Evolutionary conservation across 2,113 vertebrate genomes (phyloP).

Genomic region (Cepphus grylle): DNA sequence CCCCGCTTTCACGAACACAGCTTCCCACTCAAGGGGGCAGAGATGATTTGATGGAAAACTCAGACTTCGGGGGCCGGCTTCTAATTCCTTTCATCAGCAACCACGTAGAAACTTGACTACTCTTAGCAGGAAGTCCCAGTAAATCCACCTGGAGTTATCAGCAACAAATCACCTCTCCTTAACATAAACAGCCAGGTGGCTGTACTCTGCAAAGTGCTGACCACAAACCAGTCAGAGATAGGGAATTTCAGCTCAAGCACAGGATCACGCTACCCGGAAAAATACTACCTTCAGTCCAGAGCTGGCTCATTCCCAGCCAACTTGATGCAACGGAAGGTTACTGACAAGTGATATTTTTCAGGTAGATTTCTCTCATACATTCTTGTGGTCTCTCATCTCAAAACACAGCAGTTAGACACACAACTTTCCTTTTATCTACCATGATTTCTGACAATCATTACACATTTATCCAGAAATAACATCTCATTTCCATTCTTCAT

Average conservation of each 20-base stretch:
- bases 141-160: neutral
- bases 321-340: neutral
- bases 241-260: neutral
- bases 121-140: neutral
- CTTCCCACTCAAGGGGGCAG: neutral
- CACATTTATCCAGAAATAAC: neutral
- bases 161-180: neutral
- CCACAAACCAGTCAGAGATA: neutral
- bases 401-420: neutral
- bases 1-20: rapidly evolving
- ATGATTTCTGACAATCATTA: neutral
- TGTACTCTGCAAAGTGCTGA: neutral
- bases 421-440: neutral
- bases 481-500: neutral
- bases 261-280: rapidly evolving
- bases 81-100: neutral
- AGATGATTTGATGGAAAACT: neutral
- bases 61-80: rapidly evolving
- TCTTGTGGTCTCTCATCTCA: neutral
- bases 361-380: neutral
- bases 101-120: neutral
- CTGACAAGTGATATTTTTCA: neutral
- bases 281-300: neutral
- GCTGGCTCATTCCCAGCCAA: neutral
- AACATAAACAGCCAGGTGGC: neutral